These are phyloP conservation scores for Elysia chlorotica DNA, from an alignment of 1,140 invertebrate genomes.

Conservation along the genomic window DNA sequence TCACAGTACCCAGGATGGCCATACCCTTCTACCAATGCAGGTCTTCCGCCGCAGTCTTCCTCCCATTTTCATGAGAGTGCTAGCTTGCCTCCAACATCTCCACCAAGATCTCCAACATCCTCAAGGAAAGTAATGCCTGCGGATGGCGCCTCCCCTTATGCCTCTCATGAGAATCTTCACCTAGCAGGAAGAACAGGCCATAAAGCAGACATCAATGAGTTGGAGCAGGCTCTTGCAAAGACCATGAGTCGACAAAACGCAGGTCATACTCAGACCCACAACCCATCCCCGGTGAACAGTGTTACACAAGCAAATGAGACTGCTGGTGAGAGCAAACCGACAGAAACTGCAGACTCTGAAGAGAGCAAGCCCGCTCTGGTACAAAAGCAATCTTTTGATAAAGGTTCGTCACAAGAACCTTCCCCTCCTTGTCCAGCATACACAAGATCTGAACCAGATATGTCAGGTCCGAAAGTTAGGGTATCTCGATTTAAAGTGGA, in stretches of 20 bases:
- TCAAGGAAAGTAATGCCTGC: not conserved
- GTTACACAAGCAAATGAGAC: constrained; percentile 1
- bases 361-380: too few relatives aligned
- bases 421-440: not conserved
- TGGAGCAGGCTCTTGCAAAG: constrained; percentile 20
- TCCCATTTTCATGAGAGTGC: not conserved
- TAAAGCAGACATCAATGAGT: constrained; percentile 9
- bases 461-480: constrained; percentile 17
- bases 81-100: not conserved
- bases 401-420: not conserved
- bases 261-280: not conserved
- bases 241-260: constrained; percentile 19
- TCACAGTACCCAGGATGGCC: constrained; percentile 3
- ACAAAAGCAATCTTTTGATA: too few relatives aligned
- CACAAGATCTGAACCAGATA: constrained; percentile 15
- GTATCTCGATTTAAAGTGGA: constrained; percentile 20
- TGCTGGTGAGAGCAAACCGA: not conserved
- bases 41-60: constrained; percentile 19
- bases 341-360: too few relatives aligned
- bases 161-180: constrained; percentile 16
- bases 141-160: constrained; percentile 12
- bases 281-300: constrained; percentile 9
- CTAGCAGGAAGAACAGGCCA: not conserved
- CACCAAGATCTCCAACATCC: constrained; percentile 22
- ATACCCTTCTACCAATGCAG: not conserved